Evolutionary conservation across 2,888 invertebrate species (phyloP).

Genomic region (Pecten maximus): DNA sequence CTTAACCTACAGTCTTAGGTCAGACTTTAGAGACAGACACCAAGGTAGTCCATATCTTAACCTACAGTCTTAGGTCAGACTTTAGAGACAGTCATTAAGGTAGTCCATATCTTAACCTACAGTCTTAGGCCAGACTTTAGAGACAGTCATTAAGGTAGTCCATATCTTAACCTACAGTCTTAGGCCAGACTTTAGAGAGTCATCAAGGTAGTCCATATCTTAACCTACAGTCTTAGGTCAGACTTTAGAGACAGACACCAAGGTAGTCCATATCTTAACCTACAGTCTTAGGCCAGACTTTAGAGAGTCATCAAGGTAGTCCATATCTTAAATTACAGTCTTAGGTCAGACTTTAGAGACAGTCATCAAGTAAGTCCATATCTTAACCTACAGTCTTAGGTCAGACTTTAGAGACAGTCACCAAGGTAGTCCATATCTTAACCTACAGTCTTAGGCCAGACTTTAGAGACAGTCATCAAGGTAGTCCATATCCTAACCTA

Average conservation of each 20-base stretch:
- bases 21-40: constrained; percentile 99
- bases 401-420: constrained; percentile 98
- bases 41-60: constrained; percentile 85
- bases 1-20: constrained; percentile 94
- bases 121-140: constrained; percentile 96
- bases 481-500: constrained; percentile 87
- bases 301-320: constrained; percentile 94
- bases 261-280: constrained; percentile 87
- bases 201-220: constrained; percentile 87
- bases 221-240: constrained; percentile 96
- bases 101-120: constrained; percentile 88
- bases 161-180: constrained; percentile 90
- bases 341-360: constrained; percentile 98
- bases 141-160: constrained; percentile 95
- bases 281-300: constrained; percentile 96
- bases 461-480: constrained; percentile 97
- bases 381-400: constrained; percentile 94
- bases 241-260: constrained; percentile 98
- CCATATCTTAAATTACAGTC: not conserved
- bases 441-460: constrained; percentile 97
- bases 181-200: constrained; percentile 98
- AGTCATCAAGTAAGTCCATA: constrained; percentile 91
- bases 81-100: constrained; percentile 96
- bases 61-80: constrained; percentile 98
- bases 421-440: constrained; percentile 87